Evolutionary conservation across 2,113 vertebrate species (phyloP).

Genomic region (Saguinus midas): DNA sequence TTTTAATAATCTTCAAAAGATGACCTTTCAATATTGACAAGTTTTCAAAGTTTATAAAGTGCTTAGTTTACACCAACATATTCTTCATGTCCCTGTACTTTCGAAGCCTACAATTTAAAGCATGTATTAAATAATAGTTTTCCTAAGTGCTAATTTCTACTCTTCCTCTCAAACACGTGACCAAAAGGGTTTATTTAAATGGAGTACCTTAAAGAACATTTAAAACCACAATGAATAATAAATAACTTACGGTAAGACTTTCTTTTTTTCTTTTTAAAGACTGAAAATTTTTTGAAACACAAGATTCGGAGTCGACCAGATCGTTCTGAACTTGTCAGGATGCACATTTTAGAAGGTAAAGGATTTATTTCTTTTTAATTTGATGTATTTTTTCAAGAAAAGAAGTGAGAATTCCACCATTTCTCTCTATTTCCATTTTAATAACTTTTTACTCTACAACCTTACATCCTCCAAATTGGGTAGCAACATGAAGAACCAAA

Average conservation of each 20-base stretch:
- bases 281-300: constrained; percentile 98
- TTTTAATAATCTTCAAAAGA: neutral
- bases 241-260: constrained; percentile 30
- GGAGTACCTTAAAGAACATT: constrained; percentile 20
- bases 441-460: constrained; percentile 40
- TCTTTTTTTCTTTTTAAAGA: constrained; percentile 82
- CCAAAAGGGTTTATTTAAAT: constrained; percentile 39
- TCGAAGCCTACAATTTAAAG: neutral
- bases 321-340: constrained; percentile 96
- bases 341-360: constrained; percentile 98
- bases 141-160: neutral
- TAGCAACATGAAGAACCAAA: constrained; percentile 31
- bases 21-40: neutral
- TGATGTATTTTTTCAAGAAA: constrained; percentile 36
- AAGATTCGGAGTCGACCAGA: constrained; percentile 98
- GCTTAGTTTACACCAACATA: neutral
- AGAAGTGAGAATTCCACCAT: neutral
- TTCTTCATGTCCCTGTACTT: neutral
- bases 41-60: constrained; percentile 32
- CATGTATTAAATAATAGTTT: neutral
- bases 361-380: neutral
- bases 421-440: constrained; percentile 41
- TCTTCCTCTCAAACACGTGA: constrained; percentile 44
- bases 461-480: constrained; percentile 30
- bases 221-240: constrained; percentile 28